These are phyloP conservation scores for Strix aluco DNA, from an alignment of 2,113 vertebrate species.

Conservation along the genomic window DNA sequence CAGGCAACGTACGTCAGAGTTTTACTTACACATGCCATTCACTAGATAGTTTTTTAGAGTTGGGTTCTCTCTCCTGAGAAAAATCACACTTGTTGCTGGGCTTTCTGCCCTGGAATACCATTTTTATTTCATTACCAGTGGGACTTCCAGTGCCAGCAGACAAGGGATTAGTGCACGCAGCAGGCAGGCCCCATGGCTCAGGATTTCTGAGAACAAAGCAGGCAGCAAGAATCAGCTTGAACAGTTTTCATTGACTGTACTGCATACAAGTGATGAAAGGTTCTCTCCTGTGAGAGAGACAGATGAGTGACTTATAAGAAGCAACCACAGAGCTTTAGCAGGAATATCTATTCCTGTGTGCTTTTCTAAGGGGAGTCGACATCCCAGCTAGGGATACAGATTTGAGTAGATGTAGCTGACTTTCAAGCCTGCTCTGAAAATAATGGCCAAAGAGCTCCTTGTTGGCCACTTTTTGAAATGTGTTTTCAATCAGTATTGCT, in stretches of 20 bases:
- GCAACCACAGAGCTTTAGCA: background rate
- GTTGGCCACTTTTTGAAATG: background rate
- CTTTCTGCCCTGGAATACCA: background rate
- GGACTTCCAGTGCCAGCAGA: background rate
- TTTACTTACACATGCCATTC: background rate
- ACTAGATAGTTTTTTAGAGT: background rate
- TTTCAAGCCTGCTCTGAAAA: background rate
- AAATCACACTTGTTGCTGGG: background rate
- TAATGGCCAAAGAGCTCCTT: background rate
- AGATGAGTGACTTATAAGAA: background rate
- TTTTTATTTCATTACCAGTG: constrained; percentile 5
- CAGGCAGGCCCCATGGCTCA: background rate
- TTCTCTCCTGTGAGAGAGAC: background rate
- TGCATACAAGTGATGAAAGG: background rate
- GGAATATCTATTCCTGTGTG: background rate
- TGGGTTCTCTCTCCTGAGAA: background rate
- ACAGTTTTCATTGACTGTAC: background rate
- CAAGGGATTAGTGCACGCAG: background rate
- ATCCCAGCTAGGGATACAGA: background rate
- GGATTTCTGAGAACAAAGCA: constrained; percentile 12
- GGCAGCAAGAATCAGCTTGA: background rate
- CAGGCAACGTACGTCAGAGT: background rate
- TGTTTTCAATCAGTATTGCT: background rate
- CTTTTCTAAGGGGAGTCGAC: background rate
- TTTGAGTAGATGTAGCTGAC: background rate